Conservation (phyloP, 2,888 invertebrate species). For the Tetramorium bicarinatum region DNA sequence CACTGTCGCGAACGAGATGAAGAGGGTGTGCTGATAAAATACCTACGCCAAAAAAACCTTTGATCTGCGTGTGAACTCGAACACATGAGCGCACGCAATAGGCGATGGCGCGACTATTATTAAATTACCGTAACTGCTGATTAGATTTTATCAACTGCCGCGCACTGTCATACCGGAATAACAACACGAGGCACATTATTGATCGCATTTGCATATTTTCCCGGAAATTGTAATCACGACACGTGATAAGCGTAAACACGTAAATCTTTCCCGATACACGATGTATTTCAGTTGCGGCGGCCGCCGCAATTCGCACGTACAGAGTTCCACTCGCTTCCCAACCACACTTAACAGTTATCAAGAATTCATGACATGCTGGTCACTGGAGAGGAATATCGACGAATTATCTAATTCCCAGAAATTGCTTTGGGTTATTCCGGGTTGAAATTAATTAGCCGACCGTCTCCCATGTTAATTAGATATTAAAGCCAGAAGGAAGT, state of each 20-base stretch:
- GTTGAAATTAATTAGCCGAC: slow-evolving; percentile 48
- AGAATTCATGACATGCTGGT: slow-evolving; percentile 1
- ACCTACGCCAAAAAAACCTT: slow-evolving; percentile 28
- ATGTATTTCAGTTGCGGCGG: neutral
- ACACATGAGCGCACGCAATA: neutral
- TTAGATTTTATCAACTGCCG: neutral
- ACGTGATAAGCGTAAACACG: neutral
- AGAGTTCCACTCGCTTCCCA: neutral
- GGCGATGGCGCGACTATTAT: neutral
- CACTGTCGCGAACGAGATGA: slow-evolving; percentile 47
- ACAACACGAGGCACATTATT: neutral
- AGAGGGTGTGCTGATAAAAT: neutral
- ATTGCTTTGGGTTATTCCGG: neutral
- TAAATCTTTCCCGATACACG: neutral
- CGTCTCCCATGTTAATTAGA: slow-evolving; percentile 38
- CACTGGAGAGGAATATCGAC: slow-evolving; percentile 22
- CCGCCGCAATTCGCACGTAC: neutral
- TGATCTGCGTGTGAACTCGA: slow-evolving; percentile 23
- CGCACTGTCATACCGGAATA: neutral
- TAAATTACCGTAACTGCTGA: neutral
- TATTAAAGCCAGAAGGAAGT: slow-evolving; percentile 37
- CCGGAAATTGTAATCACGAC: neutral
- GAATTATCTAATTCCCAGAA: slow-evolving; percentile 33
- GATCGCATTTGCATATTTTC: slow-evolving; percentile 10
- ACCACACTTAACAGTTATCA: slow-evolving; percentile 5